Base-by-base conservation (phyloP, 2,797 vertebrate species). In the Gadopsis bispinosus region DNA sequence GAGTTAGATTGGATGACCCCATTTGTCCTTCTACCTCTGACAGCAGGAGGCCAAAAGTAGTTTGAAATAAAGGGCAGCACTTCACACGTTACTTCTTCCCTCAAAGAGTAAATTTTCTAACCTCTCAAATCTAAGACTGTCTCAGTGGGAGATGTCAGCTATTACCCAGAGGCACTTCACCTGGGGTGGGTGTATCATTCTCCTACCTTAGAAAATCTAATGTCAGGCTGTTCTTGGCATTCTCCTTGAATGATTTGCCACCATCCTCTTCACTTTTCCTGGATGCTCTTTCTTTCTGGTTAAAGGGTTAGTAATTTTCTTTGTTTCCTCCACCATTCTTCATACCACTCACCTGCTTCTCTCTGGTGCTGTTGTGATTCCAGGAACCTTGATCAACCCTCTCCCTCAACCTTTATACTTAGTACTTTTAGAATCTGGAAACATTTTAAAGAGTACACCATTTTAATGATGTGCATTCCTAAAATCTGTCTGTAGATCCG, bases 61-160 rank as follows among this genome's bases (percentile, higher is more conserved):
- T 71, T 79, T 65, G 50, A 54, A 41, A 50, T 65, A 84, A 90
- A 88, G 83, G 83, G 77, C 80, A 86, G 20, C 19, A 77, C 58
- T 83, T 72, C 59, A 83, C 68, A 67, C 60, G 77, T 72, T 66
- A 77, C 31, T 54, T 35, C 58, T 48, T 70, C 19, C 39, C 51
- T 77, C 43, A 78, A 64, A 85, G 53, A 75, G 39, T 73, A 64
- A 75, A 81, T 73, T 73, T 65, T 33, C 56, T 16, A 58, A 80
- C 71, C 56, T 71, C 77, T 63, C 51, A 62, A 61, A 83, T 64
- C 53, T 73, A 7, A 64, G 59, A 2, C 10, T 60, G 50, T 37
- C 43, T 80, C 62, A 39, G 63, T 64, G 31, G 53, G 55, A 33
- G 71, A 80, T 70, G 80, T 76, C 82, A 80, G 47, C 50, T 33